Conservation (phyloP, 2,797 vertebrate genomes). For the Halcyon leucocephala region DNA sequence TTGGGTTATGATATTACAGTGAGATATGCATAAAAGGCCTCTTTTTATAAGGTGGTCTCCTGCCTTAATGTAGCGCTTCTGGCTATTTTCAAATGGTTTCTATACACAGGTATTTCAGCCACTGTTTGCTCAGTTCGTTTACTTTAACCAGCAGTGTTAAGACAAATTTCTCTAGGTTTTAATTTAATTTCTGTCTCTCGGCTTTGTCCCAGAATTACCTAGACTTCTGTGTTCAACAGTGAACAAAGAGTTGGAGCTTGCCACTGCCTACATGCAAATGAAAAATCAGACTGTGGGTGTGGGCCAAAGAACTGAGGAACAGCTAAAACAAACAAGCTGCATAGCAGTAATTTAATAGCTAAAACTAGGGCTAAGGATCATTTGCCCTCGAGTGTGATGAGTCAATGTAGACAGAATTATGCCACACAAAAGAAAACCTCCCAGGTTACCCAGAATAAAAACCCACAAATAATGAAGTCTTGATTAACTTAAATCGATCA, state of each 20-base stretch:
- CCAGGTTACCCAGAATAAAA: neutral
- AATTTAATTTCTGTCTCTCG: neutral
- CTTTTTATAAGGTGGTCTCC: neutral
- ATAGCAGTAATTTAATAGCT: neutral
- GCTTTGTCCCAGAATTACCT: neutral
- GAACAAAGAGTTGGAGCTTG: neutral
- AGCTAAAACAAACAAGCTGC: neutral
- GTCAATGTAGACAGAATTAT: neutral
- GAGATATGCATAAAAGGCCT: neutral
- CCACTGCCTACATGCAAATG: neutral
- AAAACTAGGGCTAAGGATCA: neutral
- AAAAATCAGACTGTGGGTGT: neutral
- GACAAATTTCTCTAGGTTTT: neutral
- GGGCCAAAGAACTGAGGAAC: neutral
- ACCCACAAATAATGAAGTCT: neutral
- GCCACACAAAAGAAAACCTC: constrained; percentile 1
- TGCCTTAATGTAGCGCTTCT: neutral
- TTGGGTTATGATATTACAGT: neutral
- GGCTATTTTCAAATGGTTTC: neutral
- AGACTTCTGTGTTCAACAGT: neutral
- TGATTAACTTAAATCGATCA: neutral
- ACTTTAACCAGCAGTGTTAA: neutral
- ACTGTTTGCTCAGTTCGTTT: neutral
- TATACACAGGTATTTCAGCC: neutral
- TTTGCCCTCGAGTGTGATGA: neutral